Conservation (phyloP, 2,797 vertebrate species). For the Phylloscopus collybita region DNA sequence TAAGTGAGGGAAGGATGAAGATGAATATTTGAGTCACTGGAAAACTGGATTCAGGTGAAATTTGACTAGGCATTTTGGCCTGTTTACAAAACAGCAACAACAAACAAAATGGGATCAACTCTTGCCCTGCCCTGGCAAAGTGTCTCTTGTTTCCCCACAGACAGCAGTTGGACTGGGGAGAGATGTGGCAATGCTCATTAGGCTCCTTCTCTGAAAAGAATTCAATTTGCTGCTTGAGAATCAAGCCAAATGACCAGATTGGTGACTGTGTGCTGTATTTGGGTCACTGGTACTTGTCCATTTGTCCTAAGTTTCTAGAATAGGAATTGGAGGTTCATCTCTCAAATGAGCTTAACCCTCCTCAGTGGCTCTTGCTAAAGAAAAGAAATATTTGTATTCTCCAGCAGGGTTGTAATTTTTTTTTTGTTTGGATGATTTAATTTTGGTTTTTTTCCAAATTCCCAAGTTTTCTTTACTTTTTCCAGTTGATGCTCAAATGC, state of each 20-base stretch:
- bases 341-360: neutral
- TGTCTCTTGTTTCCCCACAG: neutral
- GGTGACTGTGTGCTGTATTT: neutral
- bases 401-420: neutral
- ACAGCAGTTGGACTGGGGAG: no score
- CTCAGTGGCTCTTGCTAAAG: neutral
- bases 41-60: neutral
- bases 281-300: neutral
- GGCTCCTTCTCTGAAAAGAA: neutral
- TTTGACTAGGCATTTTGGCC: neutral
- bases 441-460: neutral
- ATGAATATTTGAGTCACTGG: neutral
- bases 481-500: neutral
- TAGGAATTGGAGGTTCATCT: neutral
- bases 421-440: neutral
- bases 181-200: neutral
- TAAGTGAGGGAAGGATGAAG: neutral
- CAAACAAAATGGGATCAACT: neutral
- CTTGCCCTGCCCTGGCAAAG: neutral
- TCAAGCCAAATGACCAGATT: neutral
- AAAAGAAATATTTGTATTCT: neutral
- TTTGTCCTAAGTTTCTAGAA: neutral
- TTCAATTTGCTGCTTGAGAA: neutral
- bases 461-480: neutral
- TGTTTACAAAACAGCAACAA: neutral